Evolutionary conservation across 2,888 invertebrate species (phyloP), one percentile per base, ranked within the genome.

Genomic region (Ornithoptera alexandrae): DNA sequence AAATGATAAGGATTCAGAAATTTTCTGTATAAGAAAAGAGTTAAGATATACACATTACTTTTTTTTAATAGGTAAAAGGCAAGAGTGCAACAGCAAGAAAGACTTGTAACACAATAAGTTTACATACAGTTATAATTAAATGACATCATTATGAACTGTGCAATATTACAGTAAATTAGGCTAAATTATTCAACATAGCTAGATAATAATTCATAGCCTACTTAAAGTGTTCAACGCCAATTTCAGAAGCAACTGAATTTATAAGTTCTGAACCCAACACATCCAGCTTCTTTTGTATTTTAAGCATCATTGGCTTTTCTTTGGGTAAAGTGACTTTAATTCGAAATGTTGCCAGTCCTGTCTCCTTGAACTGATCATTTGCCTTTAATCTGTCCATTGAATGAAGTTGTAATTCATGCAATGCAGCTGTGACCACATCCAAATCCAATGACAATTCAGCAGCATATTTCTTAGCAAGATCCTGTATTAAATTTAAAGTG

Each of bases 341-440:
- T 81, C 95, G 94, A 36, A 97, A 85, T 0, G 96, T 95, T 0
- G 97, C 97, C 66, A 95, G 78, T 1, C 97, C 97, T 0, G 95
- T 95, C 76, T 94, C 93, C 72, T 94, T 93, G 76, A 94, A 97
- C 70, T 94, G 93, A 5, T 94, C 94, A 72, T 95, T 94, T 36
- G 96, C 95, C 71, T 94, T 95, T 18, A 96, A 90, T 76, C 96
- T 95, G 68, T 96, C 95, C 1, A 97, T 78, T 0, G 97, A 96
- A 83, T 95, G 95, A 5, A 87, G 79, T 80, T 96, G 95, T 0
- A 97, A 87, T 73, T 95, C 94, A 62, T 87, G 92, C 20, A 97
- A 77, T 0, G 94, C 94, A 71, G 88, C 82, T 30, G 93, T 80
- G 46, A 96, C 93, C 5, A 88, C 83, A 0, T 94, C 92, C 22